Evolutionary conservation across 2,113 vertebrate species (phyloP), one percentile per base, ranked within the genome.

Genomic region (Antigone vipio): DNA sequence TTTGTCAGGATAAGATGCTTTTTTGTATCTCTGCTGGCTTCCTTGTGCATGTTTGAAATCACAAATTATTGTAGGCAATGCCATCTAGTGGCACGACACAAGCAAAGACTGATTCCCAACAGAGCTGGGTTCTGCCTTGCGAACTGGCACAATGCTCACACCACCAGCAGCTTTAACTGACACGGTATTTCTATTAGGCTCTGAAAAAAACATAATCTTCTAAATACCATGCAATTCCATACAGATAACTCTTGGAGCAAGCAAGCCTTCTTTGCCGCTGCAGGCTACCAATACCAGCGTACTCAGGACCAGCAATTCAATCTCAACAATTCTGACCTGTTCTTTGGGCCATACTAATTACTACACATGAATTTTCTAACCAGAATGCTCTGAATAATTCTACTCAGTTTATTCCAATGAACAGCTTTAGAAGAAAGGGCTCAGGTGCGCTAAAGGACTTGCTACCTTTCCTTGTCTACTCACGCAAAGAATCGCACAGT

Each of bases 81-180:
- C 98, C 98, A 97, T 72, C 98, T 98, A 95, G 97, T 92, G 98
- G 97, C 34, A 42, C 14, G 0, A 91, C 29, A 73, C 15, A 16
- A 35, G 52, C 44, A 96, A 38, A 78, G 77, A 52, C 34, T 1
- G 12, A 47, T 9, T 42, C 40, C 60, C 35, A n/a, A 6, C 35
- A 44, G 9, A 53, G 52, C 2, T 2, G 14, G 9, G n/a, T 9
- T 89, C 60, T 12, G 47, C 6, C 21, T 12, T 5, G 7, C 1
- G 4, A 85, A 26, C 63, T 63, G 30, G 32, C 59, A 59, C 35
- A 63, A 55, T 0, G 15, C 21, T 22, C n/a, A 38, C 81, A 49
- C n/a, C 34, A 56, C 12, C 26, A 77, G 12, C 22, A 85, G 35
- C 81, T 93, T 81, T n/a, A 95, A 26, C 20, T 49, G 50, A 93